Conservation (phyloP, 2,113 vertebrate species). For the Trematomus loennbergii region DNA sequence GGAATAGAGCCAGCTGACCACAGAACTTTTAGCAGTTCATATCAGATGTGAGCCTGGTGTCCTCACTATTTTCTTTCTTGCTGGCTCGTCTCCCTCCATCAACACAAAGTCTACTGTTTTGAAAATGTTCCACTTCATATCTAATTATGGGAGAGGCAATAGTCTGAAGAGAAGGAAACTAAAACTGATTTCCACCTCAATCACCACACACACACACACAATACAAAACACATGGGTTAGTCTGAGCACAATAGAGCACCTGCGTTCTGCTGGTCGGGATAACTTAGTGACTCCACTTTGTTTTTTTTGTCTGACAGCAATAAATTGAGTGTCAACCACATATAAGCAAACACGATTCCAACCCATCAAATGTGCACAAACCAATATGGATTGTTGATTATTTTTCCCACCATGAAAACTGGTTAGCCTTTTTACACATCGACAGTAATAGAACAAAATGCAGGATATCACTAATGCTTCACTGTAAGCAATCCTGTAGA, state of each 20-base stretch:
- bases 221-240: too few relatives aligned
- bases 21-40: neutral
- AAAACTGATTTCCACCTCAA: neutral
- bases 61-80: neutral
- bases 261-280: neutral
- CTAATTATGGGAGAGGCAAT: neutral
- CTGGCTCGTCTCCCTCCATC: neutral
- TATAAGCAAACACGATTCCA: neutral
- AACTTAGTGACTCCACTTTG: neutral
- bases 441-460: neutral
- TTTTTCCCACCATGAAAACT: neutral
- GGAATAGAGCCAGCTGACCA: neutral
- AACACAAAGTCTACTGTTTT: constrained; percentile 22
- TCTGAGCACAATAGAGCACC: too few relatives aligned
- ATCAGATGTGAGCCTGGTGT: neutral
- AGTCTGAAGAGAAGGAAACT: neutral
- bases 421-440: neutral
- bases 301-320: neutral
- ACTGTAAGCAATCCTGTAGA: neutral
- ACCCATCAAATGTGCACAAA: constrained; percentile 3
- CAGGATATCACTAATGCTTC: neutral
- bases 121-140: neutral
- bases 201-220: neutral
- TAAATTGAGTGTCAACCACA: neutral
- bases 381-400: neutral